These are phyloP conservation scores for Tichodroma muraria DNA, from an alignment of 2,113 vertebrate species.

Conservation along the genomic window DNA sequence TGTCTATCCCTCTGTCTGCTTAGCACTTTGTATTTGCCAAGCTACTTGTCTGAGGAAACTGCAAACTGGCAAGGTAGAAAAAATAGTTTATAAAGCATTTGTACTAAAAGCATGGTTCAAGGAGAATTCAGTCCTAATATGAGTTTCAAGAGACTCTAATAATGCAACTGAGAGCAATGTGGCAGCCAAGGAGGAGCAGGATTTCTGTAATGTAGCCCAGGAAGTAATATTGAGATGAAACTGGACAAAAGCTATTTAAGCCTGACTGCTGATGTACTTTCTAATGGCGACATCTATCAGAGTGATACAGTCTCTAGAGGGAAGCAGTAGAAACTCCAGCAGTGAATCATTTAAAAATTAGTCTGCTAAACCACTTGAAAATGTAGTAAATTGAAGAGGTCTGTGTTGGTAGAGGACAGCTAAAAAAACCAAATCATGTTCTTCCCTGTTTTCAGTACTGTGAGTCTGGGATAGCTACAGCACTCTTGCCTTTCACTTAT, in stretches of 20 bases:
- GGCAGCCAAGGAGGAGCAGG: not conserved
- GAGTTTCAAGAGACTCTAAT: not conserved
- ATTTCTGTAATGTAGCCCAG: not conserved
- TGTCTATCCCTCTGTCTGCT: not conserved
- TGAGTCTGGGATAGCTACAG: not conserved
- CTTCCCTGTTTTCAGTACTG: not conserved
- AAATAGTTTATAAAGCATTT: not conserved
- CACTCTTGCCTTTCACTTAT: not conserved
- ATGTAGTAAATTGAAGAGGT: not conserved
- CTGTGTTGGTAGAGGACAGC: not conserved
- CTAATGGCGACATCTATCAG: not conserved
- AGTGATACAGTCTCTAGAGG: not conserved
- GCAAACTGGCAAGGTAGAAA: not conserved
- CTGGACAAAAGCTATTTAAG: not conserved
- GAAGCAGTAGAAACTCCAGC: not conserved
- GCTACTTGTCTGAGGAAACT: not conserved
- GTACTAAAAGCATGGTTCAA: not conserved
- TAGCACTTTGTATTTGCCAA: not conserved
- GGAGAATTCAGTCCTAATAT: not conserved
- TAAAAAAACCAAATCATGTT: not conserved
- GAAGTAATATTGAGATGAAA: not conserved
- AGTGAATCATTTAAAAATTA: constrained; percentile 3
- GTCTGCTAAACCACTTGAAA: not conserved
- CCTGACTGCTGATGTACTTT: not conserved
- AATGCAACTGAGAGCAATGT: not conserved